Evolutionary conservation across 2,113 vertebrate species (phyloP).

Genomic region (Oxyruncus cristatus): DNA sequence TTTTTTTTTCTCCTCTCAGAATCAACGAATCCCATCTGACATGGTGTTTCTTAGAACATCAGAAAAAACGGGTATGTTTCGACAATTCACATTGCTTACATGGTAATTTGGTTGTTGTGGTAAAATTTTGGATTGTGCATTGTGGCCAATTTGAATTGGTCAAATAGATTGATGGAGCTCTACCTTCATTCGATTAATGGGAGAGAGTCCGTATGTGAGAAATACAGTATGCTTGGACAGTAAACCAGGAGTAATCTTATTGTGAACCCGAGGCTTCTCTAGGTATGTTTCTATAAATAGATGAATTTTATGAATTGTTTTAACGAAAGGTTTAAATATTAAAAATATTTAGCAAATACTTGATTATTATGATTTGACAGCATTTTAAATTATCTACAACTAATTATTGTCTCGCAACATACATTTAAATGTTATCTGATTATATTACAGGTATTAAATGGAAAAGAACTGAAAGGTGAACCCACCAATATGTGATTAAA

Average conservation of each 20-base stretch:
- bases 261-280: neutral
- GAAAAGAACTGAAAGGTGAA: neutral
- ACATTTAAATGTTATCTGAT: neutral
- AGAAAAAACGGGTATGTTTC: slow-evolving; percentile 80
- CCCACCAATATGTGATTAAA: neutral
- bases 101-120: neutral
- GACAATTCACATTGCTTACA: neutral
- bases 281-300: neutral
- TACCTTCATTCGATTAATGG: neutral
- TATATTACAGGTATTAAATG: neutral
- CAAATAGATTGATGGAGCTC: neutral
- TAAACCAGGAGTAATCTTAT: neutral
- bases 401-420: neutral
- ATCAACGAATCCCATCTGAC: slow-evolving; percentile 83
- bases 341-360: neutral
- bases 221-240: neutral
- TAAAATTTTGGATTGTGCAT: neutral
- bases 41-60: slow-evolving; percentile 85
- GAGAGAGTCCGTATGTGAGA: neutral
- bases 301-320: neutral
- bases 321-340: neutral
- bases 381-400: neutral
- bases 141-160: neutral
- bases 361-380: neutral
- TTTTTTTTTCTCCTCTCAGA: slow-evolving; percentile 60